Percentiles rank a stretch among this genome's conserved stretches.
phyloP scores from a whole-genome alignment of 1,140 invertebrate genomes.

The Trichonephila clavata region DNA sequence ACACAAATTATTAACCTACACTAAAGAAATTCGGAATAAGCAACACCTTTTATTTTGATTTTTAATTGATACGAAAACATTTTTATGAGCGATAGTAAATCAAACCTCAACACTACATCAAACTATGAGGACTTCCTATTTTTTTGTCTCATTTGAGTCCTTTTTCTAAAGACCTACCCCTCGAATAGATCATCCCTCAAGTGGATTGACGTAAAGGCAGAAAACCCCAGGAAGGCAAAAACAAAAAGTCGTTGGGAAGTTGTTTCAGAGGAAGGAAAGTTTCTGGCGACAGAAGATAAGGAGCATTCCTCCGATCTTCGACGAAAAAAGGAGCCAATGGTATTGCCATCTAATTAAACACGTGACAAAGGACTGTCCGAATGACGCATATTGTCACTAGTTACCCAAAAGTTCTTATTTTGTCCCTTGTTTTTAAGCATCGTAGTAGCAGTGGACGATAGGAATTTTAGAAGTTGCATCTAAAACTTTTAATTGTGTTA shows the following conservation, averaged over 20 bases:
- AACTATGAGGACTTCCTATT: too few species aligned
- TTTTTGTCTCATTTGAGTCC: background rate
- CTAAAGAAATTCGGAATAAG: too few species aligned
- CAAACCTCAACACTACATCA: too few species aligned
- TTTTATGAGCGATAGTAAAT: too few species aligned
- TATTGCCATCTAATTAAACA: background rate
- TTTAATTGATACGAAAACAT: too few species aligned
- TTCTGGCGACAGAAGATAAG: background rate
- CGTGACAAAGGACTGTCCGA: background rate
- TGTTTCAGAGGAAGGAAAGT: background rate
- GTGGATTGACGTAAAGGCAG: background rate
- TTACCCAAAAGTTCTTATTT: background rate
- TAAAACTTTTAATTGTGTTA: background rate
- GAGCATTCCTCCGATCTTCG: background rate
- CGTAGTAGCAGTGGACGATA: background rate
- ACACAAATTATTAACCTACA: too few species aligned
- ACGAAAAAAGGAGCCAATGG: background rate
- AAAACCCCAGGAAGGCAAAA: background rate
- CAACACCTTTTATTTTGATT: too few species aligned
- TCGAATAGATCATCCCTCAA: background rate
- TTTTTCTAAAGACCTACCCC: background rate
- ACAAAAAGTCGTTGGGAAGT: background rate
- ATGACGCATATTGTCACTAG: slow-evolving; percentile 14
- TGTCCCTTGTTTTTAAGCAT: background rate
- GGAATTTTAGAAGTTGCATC: background rate